Conservation (phyloP, 2,797 vertebrate genomes). For the Notolabrus celidotus region DNA sequence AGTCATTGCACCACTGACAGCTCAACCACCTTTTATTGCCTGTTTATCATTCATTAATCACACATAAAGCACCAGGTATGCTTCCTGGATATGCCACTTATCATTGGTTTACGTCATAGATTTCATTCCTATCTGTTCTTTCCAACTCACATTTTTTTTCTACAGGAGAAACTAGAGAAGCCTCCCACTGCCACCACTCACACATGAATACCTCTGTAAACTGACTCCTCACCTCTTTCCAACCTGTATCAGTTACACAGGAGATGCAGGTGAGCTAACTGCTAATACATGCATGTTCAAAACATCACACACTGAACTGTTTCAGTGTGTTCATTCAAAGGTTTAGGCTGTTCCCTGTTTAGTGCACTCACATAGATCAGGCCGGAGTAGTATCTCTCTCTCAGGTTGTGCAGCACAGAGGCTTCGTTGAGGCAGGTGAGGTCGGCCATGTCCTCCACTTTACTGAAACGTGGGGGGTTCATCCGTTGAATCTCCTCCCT, state of each 20-base stretch:
- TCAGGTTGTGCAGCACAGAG: constrained; percentile 93
- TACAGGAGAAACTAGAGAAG: constrained; percentile 59
- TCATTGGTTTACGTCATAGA: not conserved
- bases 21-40: constrained; percentile 9
- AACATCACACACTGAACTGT: constrained; percentile 6
- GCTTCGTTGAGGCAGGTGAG: constrained; percentile 96
- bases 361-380: constrained; percentile 92
- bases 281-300: constrained; percentile 24
- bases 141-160: constrained; percentile 24
- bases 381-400: constrained; percentile 94
- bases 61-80: not conserved
- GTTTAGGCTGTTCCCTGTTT: not conserved
- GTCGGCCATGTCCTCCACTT: constrained; percentile 96
- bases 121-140: constrained; percentile 4
- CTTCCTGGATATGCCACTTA: not conserved
- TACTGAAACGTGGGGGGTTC: constrained; percentile 96
- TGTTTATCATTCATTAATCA: constrained; percentile 25
- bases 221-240: constrained; percentile 54
- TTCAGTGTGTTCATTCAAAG: not conserved
- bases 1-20: constrained; percentile 20
- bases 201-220: constrained; percentile 59
- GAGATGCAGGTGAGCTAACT: constrained; percentile 34
- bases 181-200: constrained; percentile 24
- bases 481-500: constrained; percentile 94
- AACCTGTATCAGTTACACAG: constrained; percentile 65